Evolutionary conservation across 2,797 vertebrate genomes (phyloP).

Genomic region (Caiman crocodilus): DNA sequence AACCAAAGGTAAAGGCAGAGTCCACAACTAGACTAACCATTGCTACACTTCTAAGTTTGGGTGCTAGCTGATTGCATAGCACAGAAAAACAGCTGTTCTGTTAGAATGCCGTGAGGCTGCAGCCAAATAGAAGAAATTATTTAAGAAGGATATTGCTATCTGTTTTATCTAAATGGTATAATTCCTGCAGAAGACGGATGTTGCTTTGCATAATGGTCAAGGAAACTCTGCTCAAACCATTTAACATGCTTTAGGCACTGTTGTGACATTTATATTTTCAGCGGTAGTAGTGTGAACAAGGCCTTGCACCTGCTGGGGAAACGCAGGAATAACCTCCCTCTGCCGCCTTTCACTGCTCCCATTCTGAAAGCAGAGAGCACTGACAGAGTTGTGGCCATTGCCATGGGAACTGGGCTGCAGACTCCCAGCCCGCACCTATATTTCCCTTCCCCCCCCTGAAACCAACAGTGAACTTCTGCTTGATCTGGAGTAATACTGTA

Average conservation of each 20-base stretch:
- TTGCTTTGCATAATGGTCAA: neutral
- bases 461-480: too few relatives aligned
- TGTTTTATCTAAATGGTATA: neutral
- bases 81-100: neutral
- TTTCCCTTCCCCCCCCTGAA: too few relatives aligned
- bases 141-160: neutral
- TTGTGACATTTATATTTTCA: neutral
- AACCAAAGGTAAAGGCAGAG: neutral
- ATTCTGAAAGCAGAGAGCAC: too few relatives aligned
- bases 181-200: neutral
- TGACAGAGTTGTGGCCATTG: too few relatives aligned
- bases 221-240: neutral
- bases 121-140: neutral
- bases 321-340: too few relatives aligned
- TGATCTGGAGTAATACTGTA: too few relatives aligned
- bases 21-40: neutral
- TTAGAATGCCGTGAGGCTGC: neutral
- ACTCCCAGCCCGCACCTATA: too few relatives aligned
- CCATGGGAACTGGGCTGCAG: too few relatives aligned
- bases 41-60: neutral
- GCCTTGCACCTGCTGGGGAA: neutral
- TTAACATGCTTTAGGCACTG: neutral
- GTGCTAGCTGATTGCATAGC: neutral
- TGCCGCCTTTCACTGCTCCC: too few relatives aligned
- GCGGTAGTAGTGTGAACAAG: neutral